A percentile compares a stretch with the other conserved stretches of the same genome.
Evolutionary conservation across 37 sponge, comb jelly and placozoan species (phyloP).

Genomic region (Ianthella basta): DNA sequence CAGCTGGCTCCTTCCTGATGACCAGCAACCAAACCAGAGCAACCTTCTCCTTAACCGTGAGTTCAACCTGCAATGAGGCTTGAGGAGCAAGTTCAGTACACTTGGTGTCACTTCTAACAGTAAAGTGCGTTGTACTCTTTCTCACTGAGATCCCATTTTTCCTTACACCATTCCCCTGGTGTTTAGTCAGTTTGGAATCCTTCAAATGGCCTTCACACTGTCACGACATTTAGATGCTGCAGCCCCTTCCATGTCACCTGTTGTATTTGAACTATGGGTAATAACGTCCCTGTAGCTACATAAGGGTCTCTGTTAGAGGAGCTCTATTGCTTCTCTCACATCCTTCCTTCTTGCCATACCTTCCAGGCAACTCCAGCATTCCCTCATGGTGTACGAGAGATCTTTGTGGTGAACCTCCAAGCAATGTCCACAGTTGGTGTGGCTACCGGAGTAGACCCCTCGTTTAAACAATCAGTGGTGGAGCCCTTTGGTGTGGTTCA

Average conservation of each 20-base stretch:
- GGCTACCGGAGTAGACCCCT: slow-evolving; percentile 45
- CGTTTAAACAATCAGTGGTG: slow-evolving; percentile 37
- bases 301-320: too few relatives aligned
- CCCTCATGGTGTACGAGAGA: slow-evolving; percentile 68
- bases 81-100: too few relatives aligned
- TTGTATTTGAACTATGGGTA: too few relatives aligned
- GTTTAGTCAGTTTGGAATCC: too few relatives aligned
- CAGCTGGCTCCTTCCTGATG: slow-evolving; percentile 39
- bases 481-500: slow-evolving; percentile 81
- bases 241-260: too few relatives aligned
- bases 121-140: too few relatives aligned
- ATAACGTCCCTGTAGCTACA: too few relatives aligned
- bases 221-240: too few relatives aligned
- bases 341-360: neutral
- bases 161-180: too few relatives aligned
- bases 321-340: neutral
- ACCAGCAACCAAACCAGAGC: slow-evolving; percentile 21
- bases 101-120: too few relatives aligned
- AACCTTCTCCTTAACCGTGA: slow-evolving; percentile 57
- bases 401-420: slow-evolving; percentile 61
- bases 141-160: too few relatives aligned
- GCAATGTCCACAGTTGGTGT: slow-evolving; percentile 39
- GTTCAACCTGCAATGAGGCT: neutral
- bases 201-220: too few relatives aligned
- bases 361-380: slow-evolving; percentile 55